Base-by-base conservation (phyloP, 2,797 vertebrate species). In the Onychomys torridus region DNA sequence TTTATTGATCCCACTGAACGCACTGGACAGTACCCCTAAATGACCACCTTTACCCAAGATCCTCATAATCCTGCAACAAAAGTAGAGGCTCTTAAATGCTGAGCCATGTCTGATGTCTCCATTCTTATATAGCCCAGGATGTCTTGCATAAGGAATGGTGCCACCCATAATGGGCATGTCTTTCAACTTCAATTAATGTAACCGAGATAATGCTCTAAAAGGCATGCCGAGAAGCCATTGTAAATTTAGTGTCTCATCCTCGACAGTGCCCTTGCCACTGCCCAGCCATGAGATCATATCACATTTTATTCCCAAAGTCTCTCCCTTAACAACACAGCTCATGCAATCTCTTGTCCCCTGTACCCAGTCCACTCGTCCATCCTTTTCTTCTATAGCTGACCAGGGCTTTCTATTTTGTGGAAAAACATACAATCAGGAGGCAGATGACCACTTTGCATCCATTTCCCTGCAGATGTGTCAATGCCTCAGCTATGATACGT, bases 191-290 rank as follows among this genome's bases (percentile, higher is more conserved):
- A 67, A 23, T 52, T 46, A n/a, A 85, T 2, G 9, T 34, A 85
- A n/a, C 19, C 6, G 23, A 34, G 75, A 46, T 49, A 77, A 77
- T 49, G 25, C 43, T 16, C 25, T 25, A 14, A 14, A 16, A 29
- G 40, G 6, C 43, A 46, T 46, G 37, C 75, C 43, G 13, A 77
- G 75, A 77, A 29, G 23, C 71, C 13, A 0, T 25, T 55, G 13
- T 32, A 40, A 75, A 71, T 67, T 71, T n/a, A 1, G 29, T 78
- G 55, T 37, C 5, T 27, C 11, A 10, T 57, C 34, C 49, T 65
- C n/a, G 0, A 49, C 23, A 46, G 61, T 32, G 10, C 3, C 23
- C 1, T 7, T 3, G 27, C 1, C 17, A 17, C 6, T n/a, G 57
- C 57, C 49, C 87, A 32, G 52, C 1, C 34, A 2, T 10, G 57